phyloP scores from a whole-genome alignment of 2,113 vertebrate species.

The Murina feae region DNA sequence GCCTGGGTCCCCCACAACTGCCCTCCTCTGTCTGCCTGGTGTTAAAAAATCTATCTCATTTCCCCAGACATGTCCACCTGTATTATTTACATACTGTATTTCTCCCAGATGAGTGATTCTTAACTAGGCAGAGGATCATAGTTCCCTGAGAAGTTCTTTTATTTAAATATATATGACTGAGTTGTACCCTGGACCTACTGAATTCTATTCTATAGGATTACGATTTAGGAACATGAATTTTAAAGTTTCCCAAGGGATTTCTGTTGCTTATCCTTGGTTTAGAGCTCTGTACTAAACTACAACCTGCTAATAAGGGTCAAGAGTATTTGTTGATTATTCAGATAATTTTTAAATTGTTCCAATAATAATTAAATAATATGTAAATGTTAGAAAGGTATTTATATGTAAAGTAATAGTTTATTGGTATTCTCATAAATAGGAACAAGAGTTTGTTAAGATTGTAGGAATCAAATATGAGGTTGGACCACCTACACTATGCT shows the following conservation, averaged over 20 bases:
- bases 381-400: not conserved
- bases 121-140: not conserved
- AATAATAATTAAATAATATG: not conserved
- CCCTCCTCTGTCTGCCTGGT: no score
- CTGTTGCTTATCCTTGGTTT: not conserved
- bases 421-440: conserved; percentile 79
- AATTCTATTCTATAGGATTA: not conserved
- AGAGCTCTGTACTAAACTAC: not conserved
- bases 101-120: not conserved
- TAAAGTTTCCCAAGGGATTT: not conserved
- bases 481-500: conserved; percentile 96
- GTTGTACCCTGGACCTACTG: not conserved
- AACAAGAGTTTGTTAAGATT: conserved; percentile 98
- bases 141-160: not conserved
- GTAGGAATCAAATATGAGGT: conserved; percentile 98
- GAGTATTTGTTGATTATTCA: not conserved
- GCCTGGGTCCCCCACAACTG: no score
- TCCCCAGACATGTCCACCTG: not conserved
- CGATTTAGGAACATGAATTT: not conserved
- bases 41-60: not conserved
- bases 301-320: not conserved
- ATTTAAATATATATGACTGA: not conserved
- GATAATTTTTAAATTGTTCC: conserved; percentile 12
- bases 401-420: conserved; percentile 35
- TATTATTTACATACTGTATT: not conserved